A percentile compares a stretch with the other conserved stretches of the same genome.
Conservation (phyloP, 1,140 invertebrate genomes). For the Eulimnadia texana region DNA sequence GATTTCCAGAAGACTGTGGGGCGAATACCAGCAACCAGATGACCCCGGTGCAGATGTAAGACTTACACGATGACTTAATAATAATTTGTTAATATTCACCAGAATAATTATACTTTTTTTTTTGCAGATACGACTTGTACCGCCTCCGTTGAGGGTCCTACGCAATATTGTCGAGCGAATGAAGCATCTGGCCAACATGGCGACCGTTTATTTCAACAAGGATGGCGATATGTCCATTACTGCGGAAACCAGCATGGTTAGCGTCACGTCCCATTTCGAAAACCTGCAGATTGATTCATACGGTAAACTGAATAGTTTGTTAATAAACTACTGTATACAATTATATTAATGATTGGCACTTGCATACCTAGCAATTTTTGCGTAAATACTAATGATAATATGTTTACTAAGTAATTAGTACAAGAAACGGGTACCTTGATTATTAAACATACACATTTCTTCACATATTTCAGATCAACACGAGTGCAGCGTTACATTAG, state of each 20-base stretch:
- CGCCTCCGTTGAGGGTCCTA: background rate
- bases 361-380: no score
- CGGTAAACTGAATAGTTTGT: background rate
- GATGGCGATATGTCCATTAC: background rate
- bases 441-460: background rate
- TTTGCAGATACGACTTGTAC: background rate
- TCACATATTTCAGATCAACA: background rate
- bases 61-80: background rate
- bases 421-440: background rate
- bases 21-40: background rate
- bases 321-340: background rate
- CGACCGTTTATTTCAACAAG: background rate
- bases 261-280: background rate
- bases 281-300: background rate
- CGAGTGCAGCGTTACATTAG: background rate
- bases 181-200: conserved; percentile 10
- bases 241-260: background rate
- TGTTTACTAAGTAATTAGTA: no score
- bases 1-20: background rate
- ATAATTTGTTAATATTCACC: background rate
- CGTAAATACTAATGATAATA: no score
- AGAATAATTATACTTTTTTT: background rate
- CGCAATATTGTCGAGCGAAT: conserved; percentile 4
- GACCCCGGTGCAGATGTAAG: background rate
- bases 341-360: background rate